A percentile compares a stretch with the other conserved stretches of the same genome.
phyloP scores from a whole-genome alignment of 2,888 invertebrate genomes.

The Deilephila elpenor region DNA sequence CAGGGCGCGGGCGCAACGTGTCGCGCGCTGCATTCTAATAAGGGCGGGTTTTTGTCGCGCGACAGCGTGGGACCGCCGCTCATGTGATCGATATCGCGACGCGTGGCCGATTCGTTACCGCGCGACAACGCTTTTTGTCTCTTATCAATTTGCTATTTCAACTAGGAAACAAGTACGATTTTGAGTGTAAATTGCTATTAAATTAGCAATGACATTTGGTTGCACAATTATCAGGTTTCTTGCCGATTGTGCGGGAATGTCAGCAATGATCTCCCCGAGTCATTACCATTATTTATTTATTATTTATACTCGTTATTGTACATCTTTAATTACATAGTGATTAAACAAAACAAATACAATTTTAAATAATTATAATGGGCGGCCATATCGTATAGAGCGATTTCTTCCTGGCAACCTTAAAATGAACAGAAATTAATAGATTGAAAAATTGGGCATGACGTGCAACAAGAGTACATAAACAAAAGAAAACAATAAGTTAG shows the following conservation, averaged over 20 bases:
- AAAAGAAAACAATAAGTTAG: too few species aligned
- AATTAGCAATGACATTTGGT: not conserved
- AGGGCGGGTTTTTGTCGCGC: slow-evolving; percentile 73
- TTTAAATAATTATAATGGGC: too few species aligned
- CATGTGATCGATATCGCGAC: slow-evolving; percentile 51
- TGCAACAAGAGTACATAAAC: too few species aligned
- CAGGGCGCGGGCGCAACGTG: slow-evolving; percentile 56
- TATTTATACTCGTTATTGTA: too few species aligned
- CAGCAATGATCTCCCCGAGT: too few species aligned
- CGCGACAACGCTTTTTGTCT: slow-evolving; percentile 14
- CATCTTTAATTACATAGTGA: too few species aligned
- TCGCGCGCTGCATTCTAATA: slow-evolving; percentile 78
- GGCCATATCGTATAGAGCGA: too few species aligned
- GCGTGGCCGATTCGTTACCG: slow-evolving; percentile 25
- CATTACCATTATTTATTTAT: too few species aligned
- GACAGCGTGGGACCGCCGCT: slow-evolving; percentile 73
- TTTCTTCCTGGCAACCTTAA: too few species aligned
- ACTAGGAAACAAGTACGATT: not conserved
- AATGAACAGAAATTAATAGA: too few species aligned
- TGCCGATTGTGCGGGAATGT: not conserved
- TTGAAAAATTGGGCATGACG: too few species aligned
- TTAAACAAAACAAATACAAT: too few species aligned
- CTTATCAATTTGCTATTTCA: slow-evolving; percentile 24
- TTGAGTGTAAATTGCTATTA: not conserved
- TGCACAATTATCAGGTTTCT: not conserved